Evolutionary conservation across 1,140 invertebrate species (phyloP), one percentile per base, ranked within the genome.

Genomic region (Diachasmimorpha longicaudata): DNA sequence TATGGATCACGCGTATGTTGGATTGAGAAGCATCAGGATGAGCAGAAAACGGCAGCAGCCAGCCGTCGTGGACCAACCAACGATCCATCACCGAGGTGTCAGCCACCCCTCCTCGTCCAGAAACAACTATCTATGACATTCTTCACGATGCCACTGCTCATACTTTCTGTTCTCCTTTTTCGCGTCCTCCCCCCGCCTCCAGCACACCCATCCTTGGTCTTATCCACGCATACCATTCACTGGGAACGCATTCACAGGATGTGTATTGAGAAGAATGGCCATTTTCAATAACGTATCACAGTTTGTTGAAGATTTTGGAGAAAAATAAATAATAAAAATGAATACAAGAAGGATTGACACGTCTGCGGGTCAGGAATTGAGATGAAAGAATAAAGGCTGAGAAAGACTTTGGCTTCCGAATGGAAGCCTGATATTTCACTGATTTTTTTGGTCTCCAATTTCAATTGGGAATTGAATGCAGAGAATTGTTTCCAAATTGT

Each of bases 71-170:
- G 83, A 83, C 75, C 78, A 81, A 78, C 82, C 6, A 23, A 19
- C 58, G 80, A 88, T 88, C 87, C 86, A 88, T 88, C 87, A 88
- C 82, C 55, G 77, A 85, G 80, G 83, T 88, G 87, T 87, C 87
- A 88, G 82, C 77, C 81, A 83, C 81, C 82, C 74, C 84, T 83
- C 78, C 76, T 84, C 77, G 79, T 74, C 77, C 78, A 87, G 85
- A 87, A 87, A 87, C 85, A 87, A 87, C 86, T 86, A 88, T 81
- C 85, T 88, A 87, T 87, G 86, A 88, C 86, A 87, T 87, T 88
- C 86, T 86, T 88, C 82, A 83, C 82, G 83, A 80, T 86, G 58
- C 58, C 58, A 83, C 82, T 82, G 82, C 81, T 67, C 52, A 69
- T 66, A 55, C 52, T 66, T 25, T 63, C 23, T 5, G 66, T 48